Conservation (phyloP, 2,888 invertebrate genomes). For the Ptilodon capucinus region DNA sequence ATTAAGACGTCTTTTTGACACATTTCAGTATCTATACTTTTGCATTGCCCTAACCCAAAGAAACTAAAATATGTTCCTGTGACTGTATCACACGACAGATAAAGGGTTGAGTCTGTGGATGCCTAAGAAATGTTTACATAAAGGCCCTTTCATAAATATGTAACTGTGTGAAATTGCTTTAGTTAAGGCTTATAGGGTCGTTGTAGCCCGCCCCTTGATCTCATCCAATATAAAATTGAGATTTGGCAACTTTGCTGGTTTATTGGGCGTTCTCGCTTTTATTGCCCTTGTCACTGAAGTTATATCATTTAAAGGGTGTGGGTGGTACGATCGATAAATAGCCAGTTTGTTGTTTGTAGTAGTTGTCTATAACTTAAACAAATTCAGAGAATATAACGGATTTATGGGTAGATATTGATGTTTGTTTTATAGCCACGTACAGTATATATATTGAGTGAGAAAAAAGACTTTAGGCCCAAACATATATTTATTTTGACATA, state of each 20-base stretch:
- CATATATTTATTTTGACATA: no score
- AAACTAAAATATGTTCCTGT: neutral
- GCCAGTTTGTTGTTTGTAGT: neutral
- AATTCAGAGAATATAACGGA: no score
- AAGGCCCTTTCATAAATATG: slow-evolving; percentile 2
- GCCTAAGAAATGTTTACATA: neutral
- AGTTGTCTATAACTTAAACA: no score
- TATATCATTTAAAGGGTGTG: neutral
- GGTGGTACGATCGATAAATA: neutral
- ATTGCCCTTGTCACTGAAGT: neutral
- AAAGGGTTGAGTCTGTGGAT: neutral
- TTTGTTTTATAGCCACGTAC: no score
- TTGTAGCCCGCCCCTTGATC: neutral
- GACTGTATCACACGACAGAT: neutral
- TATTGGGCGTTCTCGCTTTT: neutral
- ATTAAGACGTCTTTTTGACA: no score
- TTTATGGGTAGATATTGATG: no score
- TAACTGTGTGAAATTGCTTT: slow-evolving; percentile 1
- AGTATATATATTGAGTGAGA: no score
- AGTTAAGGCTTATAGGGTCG: neutral
- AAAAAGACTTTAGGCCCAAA: no score
- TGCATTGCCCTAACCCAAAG: no score
- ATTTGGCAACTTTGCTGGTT: slow-evolving; percentile 1
- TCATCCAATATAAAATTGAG: neutral
- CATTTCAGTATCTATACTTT: no score